phyloP scores from a whole-genome alignment of 2,113 vertebrate species.

The Syngnathus scovelli region DNA sequence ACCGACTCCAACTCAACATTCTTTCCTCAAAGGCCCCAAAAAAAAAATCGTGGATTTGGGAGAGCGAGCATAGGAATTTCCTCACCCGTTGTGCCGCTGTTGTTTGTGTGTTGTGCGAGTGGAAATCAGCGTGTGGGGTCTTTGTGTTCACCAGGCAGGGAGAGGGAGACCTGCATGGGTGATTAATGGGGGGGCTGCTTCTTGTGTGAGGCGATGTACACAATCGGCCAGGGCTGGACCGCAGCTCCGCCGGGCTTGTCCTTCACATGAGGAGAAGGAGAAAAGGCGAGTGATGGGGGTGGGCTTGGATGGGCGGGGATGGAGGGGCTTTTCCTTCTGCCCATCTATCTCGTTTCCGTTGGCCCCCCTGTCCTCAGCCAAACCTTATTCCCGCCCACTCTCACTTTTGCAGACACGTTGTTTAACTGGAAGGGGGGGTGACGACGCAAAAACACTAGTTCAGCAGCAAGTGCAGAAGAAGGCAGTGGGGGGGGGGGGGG shows the following conservation, averaged over 20 bases:
- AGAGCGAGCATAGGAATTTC: conserved; percentile 38
- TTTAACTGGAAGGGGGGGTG: not conserved
- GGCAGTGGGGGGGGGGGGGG: not conserved
- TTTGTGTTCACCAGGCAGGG: conserved; percentile 54
- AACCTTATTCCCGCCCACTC: conserved; percentile 27
- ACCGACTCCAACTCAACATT: conserved; percentile 63
- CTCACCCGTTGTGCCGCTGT: conserved; percentile 40
- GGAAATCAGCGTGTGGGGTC: conserved; percentile 61
- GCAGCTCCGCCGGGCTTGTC: conserved; percentile 68
- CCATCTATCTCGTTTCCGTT: conserved; percentile 1
- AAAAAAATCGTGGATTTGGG: conserved; percentile 58
- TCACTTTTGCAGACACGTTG: conserved; percentile 19
- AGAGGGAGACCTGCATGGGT: conserved; percentile 67
- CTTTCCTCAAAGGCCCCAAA: conserved; percentile 57
- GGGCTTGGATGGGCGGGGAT: conserved; percentile 11
- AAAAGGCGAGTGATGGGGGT: conserved; percentile 38
- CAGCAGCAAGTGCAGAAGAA: not conserved
- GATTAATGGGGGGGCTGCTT: conserved; percentile 68
- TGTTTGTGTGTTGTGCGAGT: conserved; percentile 46
- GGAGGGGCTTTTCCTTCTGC: not conserved
- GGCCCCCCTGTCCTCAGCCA: conserved; percentile 32
- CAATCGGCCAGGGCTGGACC: conserved; percentile 65
- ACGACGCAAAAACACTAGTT: not conserved
- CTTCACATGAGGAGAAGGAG: conserved; percentile 67
- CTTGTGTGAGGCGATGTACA: conserved; percentile 69